Evolutionary conservation across 1,140 invertebrate species (phyloP), one percentile per base, ranked within the genome.

Genomic region (Pomacea maculata): DNA sequence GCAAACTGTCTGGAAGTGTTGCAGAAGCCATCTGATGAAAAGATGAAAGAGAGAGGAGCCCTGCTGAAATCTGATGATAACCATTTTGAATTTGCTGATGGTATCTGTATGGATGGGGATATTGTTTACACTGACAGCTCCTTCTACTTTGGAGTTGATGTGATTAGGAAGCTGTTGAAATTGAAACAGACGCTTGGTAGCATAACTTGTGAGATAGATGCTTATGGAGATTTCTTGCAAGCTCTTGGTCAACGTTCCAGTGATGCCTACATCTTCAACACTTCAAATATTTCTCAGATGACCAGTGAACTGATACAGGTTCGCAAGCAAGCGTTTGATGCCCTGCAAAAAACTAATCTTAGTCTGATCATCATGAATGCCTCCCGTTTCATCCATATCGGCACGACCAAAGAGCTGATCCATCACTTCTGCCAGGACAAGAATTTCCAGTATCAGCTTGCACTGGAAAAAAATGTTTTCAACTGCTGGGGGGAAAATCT

Each of bases 211-310:
- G 92, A 93, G 87, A 89, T 93, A 72, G 92, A 92, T 88, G 91
- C 90, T n/a, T 93, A 93, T 86, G 91, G 92, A 17, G 92, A 93
- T 83, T 93, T 93, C 83, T 81, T 93, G 19, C 92, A 92, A 81
- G 87, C 91, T 10, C 83, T 93, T 10, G 92, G 92, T 6, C 83
- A 83, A 34, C 75, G 81, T 63, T 84, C 92, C 17, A 87, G 83
- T 11, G 80, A 81, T 45, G 85, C 86, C 19, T 92, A 91, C 79
- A 87, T 89, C 14, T 78, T 87, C 19, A 84, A 88, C 67, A 83
- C 82, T 9, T 83, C 83, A 17, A 92, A 90, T 87, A 87, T 91
- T 10, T 88, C 83, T 11, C 80, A 80, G 45, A 61, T 86, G 6
- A 85, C 86, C 1, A 76, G 82, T 63, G 84, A 80, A 52, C 83